phyloP scores from a whole-genome alignment of 2,888 invertebrate genomes.

The Trichopria drosophilae region DNA sequence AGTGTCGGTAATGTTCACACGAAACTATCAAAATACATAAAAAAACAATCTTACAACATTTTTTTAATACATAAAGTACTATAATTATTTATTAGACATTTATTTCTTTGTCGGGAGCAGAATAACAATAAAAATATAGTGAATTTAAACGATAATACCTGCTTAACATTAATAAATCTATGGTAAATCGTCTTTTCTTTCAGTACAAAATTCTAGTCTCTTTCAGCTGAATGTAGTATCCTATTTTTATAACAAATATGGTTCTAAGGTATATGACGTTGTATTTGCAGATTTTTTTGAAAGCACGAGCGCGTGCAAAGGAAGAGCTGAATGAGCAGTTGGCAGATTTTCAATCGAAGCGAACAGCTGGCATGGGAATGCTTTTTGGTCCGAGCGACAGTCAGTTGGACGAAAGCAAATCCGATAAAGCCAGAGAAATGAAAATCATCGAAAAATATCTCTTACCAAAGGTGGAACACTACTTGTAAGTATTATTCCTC shows the following conservation, averaged over 20 bases:
- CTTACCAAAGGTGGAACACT: constrained; percentile 71
- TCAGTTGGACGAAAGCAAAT: constrained; percentile 76
- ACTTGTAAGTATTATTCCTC: constrained; percentile 68
- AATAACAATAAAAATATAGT: too few species aligned
- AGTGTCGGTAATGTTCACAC: too few species aligned
- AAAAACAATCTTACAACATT: too few species aligned
- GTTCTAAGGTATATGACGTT: too few species aligned
- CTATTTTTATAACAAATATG: too few species aligned
- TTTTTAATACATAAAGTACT: too few species aligned
- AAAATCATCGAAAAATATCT: constrained; percentile 75
- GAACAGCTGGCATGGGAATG: constrained; percentile 85
- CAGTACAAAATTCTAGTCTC: constrained; percentile 2
- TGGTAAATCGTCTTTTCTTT: neutral
- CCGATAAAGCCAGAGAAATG: constrained; percentile 76
- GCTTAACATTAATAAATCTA: neutral
- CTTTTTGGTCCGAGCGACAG: constrained; percentile 87
- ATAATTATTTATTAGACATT: too few species aligned
- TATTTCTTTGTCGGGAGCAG: too few species aligned
- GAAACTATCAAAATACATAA: too few species aligned
- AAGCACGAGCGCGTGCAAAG: constrained; percentile 81
- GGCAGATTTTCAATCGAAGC: constrained; percentile 83
- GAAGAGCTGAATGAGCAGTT: constrained; percentile 80
- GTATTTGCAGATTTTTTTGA: constrained; percentile 72
- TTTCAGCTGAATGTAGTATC: neutral
- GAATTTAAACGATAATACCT: too few species aligned